Evolutionary conservation across 1,140 invertebrate species (phyloP), one percentile per base, ranked within the genome.

Genomic region (Drosophila carrolli): DNA sequence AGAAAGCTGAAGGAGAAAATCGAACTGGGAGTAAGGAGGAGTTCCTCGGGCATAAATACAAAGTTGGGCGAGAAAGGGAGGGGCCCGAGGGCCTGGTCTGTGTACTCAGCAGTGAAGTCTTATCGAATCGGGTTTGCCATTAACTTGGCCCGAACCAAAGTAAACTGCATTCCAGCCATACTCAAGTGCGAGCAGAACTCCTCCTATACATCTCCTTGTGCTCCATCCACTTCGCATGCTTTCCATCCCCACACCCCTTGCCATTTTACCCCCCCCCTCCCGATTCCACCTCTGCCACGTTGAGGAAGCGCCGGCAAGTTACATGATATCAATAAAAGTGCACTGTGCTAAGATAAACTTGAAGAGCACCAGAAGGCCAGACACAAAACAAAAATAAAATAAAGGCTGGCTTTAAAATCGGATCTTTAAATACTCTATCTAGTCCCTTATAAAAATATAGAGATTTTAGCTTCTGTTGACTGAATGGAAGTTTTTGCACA

Each of bases 301-400:
- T 60, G 63, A 60, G 74, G 68, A 81, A 81, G 78, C 81, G 67
- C 73, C 81, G 62, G 62, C 77, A 78, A 77, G 73, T 66, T 81
- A 85, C 77, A 63, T 50, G 81, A 78, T 85, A 85, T 85, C 81
- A 81, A 85, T 85, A 85, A 85, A 82, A 84, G 63, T 70, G 80
- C 70, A 72, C 43, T 55, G 59, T 38, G 57, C 71, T 55, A 43
- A 70, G 75, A 78, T 71, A 78, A 78, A 78, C 57, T 54, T 70
- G 63, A 56, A 65, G 59, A 74, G 71, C 73, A 55, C 43, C 55
- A 67, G 62, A 54, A 55, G 40, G 55, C 58, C 50, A 50, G 37
- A 51, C 41, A 54, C 14, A 41, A 48, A 47, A 75, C 61, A 56
- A 32, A 38, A 51, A 32, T 48, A 55, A 67, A 53, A 11, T 11